Evolutionary conservation across 2,888 invertebrate genomes (phyloP).

Genomic region (Scaptodrosophila latifasciaeformis): DNA sequence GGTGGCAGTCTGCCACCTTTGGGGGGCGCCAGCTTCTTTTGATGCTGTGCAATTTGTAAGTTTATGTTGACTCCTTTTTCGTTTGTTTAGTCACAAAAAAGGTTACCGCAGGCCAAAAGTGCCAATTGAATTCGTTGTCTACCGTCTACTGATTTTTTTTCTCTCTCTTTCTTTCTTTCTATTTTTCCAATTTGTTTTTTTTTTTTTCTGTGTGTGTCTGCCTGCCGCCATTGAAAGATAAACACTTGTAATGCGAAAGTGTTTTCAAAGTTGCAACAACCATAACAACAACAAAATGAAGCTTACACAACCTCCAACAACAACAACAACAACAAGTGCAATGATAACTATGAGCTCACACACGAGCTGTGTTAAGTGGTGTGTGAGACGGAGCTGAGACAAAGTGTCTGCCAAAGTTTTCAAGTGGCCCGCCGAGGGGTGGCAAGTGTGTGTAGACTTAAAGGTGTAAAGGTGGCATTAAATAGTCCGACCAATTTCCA

Average conservation of each 20-base stretch:
- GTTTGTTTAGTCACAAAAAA: no score
- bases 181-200: constrained; percentile 18
- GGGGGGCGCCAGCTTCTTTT: constrained; percentile 7
- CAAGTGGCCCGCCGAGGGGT: no score
- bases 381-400: constrained; percentile 17
- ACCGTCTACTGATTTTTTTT: neutral
- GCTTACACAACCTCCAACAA: constrained; percentile 8
- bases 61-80: constrained; percentile 46
- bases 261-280: constrained; percentile 26
- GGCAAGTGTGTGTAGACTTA: no score
- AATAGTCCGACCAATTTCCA: no score
- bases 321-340: constrained; percentile 2
- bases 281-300: constrained; percentile 19
- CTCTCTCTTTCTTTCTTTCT: constrained; percentile 15
- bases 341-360: constrained; percentile 24
- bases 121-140: constrained; percentile 55
- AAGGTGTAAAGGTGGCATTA: no score
- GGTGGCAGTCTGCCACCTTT: constrained; percentile 1
- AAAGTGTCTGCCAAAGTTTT: no score
- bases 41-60: constrained; percentile 9
- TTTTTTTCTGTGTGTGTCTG: constrained; percentile 3
- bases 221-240: constrained; percentile 40
- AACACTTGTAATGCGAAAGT: constrained; percentile 67
- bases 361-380: constrained; percentile 49
- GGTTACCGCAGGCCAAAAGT: constrained; percentile 59